These are phyloP conservation scores for Pandion haliaetus DNA, from an alignment of 2,113 vertebrate genomes.

Conservation along the genomic window DNA sequence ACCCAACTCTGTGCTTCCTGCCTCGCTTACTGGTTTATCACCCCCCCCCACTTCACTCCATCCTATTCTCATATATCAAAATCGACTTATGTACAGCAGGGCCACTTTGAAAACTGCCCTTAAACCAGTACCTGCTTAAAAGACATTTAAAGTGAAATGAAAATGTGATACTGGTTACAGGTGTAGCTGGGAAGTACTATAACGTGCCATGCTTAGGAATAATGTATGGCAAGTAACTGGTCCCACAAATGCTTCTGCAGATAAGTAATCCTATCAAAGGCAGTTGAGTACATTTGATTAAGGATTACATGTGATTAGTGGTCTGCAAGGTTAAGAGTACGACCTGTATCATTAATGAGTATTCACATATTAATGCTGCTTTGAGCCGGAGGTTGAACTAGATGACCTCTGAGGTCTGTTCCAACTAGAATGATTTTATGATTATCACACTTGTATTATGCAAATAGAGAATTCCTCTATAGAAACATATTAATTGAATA, in stretches of 20 bases:
- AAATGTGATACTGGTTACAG: background rate
- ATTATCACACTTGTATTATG: background rate
- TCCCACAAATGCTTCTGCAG: background rate
- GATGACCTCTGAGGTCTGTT: background rate
- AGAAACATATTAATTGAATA: background rate
- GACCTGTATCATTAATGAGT: background rate
- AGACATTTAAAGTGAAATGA: background rate
- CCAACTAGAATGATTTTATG: background rate
- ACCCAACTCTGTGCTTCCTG: background rate
- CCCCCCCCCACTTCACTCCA: background rate
- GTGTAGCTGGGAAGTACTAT: background rate
- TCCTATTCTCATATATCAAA: background rate
- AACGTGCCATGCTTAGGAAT: background rate
- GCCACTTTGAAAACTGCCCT: background rate
- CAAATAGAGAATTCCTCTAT: background rate
- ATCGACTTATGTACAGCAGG: background rate
- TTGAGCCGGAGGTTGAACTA: background rate
- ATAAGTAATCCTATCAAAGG: constrained; percentile 46
- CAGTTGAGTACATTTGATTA: constrained; percentile 23
- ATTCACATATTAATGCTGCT: background rate
- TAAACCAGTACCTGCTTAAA: background rate
- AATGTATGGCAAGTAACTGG: background rate
- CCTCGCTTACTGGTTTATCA: background rate
- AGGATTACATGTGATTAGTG: constrained; percentile 18
- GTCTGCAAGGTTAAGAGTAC: background rate